Evolutionary conservation across 2,888 invertebrate species (phyloP), one percentile per base, ranked within the genome.

Genomic region (Habrosyne pyritoides): DNA sequence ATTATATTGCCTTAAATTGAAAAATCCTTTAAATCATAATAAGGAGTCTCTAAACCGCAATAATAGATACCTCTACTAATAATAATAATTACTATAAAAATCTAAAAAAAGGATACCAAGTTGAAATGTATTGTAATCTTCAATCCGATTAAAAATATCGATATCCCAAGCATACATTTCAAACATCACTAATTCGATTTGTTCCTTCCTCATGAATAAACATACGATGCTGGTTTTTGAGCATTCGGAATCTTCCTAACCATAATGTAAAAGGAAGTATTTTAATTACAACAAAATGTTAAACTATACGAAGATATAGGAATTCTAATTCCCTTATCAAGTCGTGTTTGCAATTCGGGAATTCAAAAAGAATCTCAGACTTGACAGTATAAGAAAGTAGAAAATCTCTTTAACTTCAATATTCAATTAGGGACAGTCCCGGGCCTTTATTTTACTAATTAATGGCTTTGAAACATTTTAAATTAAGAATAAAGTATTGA

Each of bases 181-280:
- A 2, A 18, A 42, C 42, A 42, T n/a, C 42, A 42, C 42, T 42
- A 42, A n/a, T 18, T 42, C 42, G 42, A 42, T 33, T 33, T 18
- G 42, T 42, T 42, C 42, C 42, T 50, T 28, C 18, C 18, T 50
- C 30, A n/a, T 50, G 28, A 50, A 50, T 50, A 50, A 50, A 26
- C 24, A 50, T 28, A 30, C 2, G 30, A 50, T 42, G 36, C 26
- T 28, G 26, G 30, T 26, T 28, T 47, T 47, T 28, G n/a, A 30
- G 28, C 30, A 28, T 50, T 50, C 30, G 28, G 30, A 28, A 50
- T 26, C n/a, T 18, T 18, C 50, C 22, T 30, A 50, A 12, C 30
- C 28, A 48, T 22, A 22, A 48, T 48, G 12, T 28, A 18, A 30
- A 28, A 50, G 30, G 30, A 30, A 50, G n/a, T 50, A 50, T 50